Base-by-base conservation (phyloP, 2,888 invertebrate genomes). In the Taphrorychus bicolor region DNA sequence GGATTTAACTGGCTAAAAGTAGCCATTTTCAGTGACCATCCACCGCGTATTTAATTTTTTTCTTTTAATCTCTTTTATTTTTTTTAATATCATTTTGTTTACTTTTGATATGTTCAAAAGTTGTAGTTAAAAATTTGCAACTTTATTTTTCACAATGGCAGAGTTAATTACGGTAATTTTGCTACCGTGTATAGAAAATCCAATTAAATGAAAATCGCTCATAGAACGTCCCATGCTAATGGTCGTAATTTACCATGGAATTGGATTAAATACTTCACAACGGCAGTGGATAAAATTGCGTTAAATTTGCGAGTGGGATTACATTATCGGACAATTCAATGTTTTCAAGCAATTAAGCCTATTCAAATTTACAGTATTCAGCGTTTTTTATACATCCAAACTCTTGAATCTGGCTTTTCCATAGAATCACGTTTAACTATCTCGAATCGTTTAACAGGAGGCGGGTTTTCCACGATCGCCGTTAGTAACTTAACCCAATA, bases 191-290 rank as follows among this genome's bases (percentile, higher is more conserved):
- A 14, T 51, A 51, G 11, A n/a, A 51, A 51, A 51, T 51, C 51
- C 18, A 51, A 51, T 51, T 14, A 51, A 51, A 18, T 22, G 45
- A 45, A 45, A 45, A 45, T 45, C 45, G 45, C 16, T 45, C 14
- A n/a, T 45, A 4, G 17, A 45, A 16, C 14, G 7, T 21, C 19
- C 19, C 16, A 18, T n/a, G 22, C 22, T 18, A 16, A 51, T 51
- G 51, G 51, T 14, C 21, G 51, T 51, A 21, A 51, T 51, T 51
- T 14, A 51, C 51, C 19, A 7, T 51, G 51, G 18, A 18, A 51
- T 51, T 51, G 22, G 22, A 51, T 51, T 51, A 51, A 51, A 51
- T 51, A 51, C 22, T 51, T 51, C 5, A 51, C 51, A 2, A 45
- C 14, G 45, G 14, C 18, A 9, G 18, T 51, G 19, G 21, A 45